Percentiles rank a stretch among this genome's conserved stretches.
Conservation (phyloP, 2,113 vertebrate genomes). For the zebrafish (Danio rerio) region GRCz12tu NC_133178.1:62383001-62383500, state of each 20-base stretch:
- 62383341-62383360: constrained; percentile 82
- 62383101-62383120: no score
- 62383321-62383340: constrained; percentile 89
- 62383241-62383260: constrained; percentile 84
- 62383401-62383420: constrained; percentile 84
- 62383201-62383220: constrained; percentile 78
- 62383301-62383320: constrained; percentile 86
- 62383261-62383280: constrained; percentile 82
- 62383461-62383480: no score
- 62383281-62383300: constrained; percentile 83
- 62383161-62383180: background rate
- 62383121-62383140: no score
- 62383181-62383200: background rate
- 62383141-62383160: background rate
- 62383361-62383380: constrained; percentile 81
- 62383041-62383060: no score
- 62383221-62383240: constrained; percentile 81
- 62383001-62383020: no score
- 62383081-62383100: no score
- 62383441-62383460: no score
- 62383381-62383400: constrained; percentile 82
- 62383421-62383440: no score
- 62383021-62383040: no score
- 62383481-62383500: no score
- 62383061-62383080: no score